These are phyloP conservation scores for Cavia porcellus DNA, from an alignment of 2,113 vertebrate genomes.

Conservation along the genomic window DNA sequence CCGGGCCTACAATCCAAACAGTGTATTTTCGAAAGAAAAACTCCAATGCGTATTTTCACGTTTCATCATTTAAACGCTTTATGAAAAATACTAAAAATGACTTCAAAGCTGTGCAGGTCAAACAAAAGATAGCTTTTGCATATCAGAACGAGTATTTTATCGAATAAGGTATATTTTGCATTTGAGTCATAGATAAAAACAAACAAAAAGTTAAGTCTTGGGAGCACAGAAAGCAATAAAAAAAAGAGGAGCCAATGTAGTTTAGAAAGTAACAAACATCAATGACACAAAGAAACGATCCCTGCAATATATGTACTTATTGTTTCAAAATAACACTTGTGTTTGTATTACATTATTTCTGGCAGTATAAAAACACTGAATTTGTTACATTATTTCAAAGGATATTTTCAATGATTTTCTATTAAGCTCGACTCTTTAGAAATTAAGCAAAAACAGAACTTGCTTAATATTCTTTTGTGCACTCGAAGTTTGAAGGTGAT, in stretches of 20 bases:
- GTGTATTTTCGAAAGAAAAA: not conserved
- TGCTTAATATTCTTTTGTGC: conserved; percentile 50
- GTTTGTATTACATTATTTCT: conserved; percentile 8
- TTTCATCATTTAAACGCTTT: not conserved
- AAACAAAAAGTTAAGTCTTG: not conserved
- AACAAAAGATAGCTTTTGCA: not conserved
- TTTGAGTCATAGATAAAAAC: not conserved
- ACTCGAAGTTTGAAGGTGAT: conserved; percentile 57
- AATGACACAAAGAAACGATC: not conserved
- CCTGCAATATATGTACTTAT: not conserved
- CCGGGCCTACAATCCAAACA: not conserved
- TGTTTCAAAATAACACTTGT: conserved; percentile 60
- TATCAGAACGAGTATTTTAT: not conserved
- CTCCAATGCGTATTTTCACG: not conserved
- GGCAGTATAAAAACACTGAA: not conserved
- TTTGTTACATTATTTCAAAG: conserved; percentile 18
- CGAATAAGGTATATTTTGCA: not conserved
- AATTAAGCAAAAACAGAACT: not conserved
- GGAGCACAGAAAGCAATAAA: not conserved
- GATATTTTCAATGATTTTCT: conserved; percentile 53
- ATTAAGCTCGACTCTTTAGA: not conserved
- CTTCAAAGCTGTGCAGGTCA: not conserved
- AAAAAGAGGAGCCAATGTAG: not conserved
- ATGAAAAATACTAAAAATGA: not conserved
- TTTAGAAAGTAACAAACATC: not conserved